phyloP scores from a whole-genome alignment of 2,113 vertebrate species.

The Pleuronectes platessa region DNA sequence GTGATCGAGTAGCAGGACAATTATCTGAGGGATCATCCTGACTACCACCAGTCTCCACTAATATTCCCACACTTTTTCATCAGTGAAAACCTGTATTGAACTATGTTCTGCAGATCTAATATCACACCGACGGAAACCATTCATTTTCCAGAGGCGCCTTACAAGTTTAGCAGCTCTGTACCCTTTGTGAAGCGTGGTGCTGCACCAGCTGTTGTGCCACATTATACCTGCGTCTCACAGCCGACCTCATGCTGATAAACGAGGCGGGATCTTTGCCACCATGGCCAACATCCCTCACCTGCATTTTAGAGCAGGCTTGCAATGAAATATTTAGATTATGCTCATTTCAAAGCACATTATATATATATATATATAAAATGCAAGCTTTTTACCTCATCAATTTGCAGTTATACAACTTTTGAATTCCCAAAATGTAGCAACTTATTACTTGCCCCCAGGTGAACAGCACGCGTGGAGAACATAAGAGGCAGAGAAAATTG shows the following conservation, averaged over 20 bases:
- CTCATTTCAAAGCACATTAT: conserved; percentile 23
- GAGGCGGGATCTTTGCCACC: conserved; percentile 30
- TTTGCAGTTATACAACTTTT: conserved; percentile 16
- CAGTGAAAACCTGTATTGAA: conserved; percentile 11
- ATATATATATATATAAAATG: conserved; percentile 28
- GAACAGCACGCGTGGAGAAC: too few species aligned
- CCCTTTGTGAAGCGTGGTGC: background rate
- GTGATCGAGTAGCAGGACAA: conserved; percentile 31
- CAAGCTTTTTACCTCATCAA: conserved; percentile 12
- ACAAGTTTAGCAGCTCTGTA: conserved; percentile 6
- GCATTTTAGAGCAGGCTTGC: conserved; percentile 29
- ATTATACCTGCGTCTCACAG: conserved; percentile 25
- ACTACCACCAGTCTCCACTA: background rate
- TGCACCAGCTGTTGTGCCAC: conserved; percentile 31
- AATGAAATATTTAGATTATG: conserved; percentile 36
- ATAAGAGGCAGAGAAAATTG: too few species aligned
- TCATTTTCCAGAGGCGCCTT: background rate
- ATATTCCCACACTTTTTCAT: background rate
- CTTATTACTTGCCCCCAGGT: background rate
- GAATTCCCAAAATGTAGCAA: conserved; percentile 8
- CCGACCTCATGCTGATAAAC: conserved; percentile 45
- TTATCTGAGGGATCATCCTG: conserved; percentile 14
- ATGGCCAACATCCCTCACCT: conserved; percentile 19
- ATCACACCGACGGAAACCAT: background rate
- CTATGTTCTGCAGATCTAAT: conserved; percentile 5